Percentiles rank a stretch among this genome's conserved stretches.
These are phyloP conservation scores for Globicephala melas DNA, from an alignment of 2,113 vertebrate species.

Conservation along the genomic window DNA sequence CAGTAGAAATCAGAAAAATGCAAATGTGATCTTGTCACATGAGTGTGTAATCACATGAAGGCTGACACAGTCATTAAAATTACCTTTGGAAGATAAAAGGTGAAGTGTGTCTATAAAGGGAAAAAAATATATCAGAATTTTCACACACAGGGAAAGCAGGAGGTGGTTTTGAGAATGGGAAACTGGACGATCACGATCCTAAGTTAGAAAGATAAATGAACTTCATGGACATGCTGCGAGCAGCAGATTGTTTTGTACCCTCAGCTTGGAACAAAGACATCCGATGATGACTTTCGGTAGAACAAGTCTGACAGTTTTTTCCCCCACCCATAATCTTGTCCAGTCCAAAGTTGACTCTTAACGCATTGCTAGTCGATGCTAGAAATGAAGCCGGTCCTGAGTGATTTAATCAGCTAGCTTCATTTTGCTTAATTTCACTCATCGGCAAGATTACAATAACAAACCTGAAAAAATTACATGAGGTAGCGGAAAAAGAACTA, in stretches of 20 bases:
- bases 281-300: neutral
- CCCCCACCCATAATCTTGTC: neutral
- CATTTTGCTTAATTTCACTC: constrained; percentile 17
- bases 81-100: neutral
- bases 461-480: neutral
- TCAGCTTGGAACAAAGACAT: constrained; percentile 39
- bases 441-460: neutral
- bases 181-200: neutral
- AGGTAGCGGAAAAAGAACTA: neutral
- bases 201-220: constrained; percentile 15
- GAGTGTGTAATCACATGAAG: neutral
- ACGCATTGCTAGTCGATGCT: neutral
- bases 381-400: neutral
- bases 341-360: neutral
- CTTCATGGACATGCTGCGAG: neutral
- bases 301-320: constrained; percentile 43
- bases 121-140: neutral
- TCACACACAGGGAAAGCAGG: neutral
- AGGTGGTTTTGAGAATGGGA: neutral
- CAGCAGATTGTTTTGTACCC: neutral
- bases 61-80: neutral
- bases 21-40: neutral
- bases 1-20: neutral
- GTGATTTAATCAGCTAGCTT: neutral
- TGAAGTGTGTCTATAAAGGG: neutral